These are phyloP conservation scores for Nezara viridula DNA, from an alignment of 2,888 invertebrate genomes.

Conservation along the genomic window DNA sequence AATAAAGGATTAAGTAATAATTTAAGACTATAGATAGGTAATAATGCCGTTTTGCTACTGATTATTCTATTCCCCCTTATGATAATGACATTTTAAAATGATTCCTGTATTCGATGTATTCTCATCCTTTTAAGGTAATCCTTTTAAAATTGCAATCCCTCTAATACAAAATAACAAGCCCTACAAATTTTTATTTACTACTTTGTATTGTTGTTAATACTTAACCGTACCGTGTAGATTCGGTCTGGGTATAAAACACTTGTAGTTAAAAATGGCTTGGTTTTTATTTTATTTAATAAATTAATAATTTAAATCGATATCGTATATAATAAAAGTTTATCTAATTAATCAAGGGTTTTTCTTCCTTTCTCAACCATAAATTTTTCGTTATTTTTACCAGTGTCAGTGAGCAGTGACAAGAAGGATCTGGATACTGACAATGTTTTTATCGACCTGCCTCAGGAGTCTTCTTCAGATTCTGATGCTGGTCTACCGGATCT, in stretches of 20 bases:
- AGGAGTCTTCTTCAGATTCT: slow-evolving; percentile 67
- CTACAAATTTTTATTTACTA: neutral
- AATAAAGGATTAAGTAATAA: neutral
- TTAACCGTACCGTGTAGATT: neutral
- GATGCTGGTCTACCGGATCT: slow-evolving; percentile 77
- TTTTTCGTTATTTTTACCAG: slow-evolving; percentile 37
- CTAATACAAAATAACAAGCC: neutral
- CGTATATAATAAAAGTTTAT: neutral
- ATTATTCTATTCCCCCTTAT: neutral
- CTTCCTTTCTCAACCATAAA: slow-evolving; percentile 27
- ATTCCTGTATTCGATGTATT: neutral
- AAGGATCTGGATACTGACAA: slow-evolving; percentile 69
- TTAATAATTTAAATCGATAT: neutral
- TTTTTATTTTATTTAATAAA: neutral
- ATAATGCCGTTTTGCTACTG: neutral
- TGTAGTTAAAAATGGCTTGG: neutral
- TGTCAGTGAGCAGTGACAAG: slow-evolving; percentile 58
- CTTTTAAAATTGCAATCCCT: too few relatives aligned
- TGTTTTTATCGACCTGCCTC: slow-evolving; percentile 70
- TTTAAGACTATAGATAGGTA: neutral
- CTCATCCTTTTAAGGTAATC: neutral
- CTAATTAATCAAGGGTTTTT: slow-evolving; percentile 25
- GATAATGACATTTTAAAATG: neutral
- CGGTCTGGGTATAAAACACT: neutral
- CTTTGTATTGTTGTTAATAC: neutral